A percentile compares a stretch with the other conserved stretches of the same genome.
Evolutionary conservation across 2,797 vertebrate species (phyloP).

Genomic region (Podargus strigoides): DNA sequence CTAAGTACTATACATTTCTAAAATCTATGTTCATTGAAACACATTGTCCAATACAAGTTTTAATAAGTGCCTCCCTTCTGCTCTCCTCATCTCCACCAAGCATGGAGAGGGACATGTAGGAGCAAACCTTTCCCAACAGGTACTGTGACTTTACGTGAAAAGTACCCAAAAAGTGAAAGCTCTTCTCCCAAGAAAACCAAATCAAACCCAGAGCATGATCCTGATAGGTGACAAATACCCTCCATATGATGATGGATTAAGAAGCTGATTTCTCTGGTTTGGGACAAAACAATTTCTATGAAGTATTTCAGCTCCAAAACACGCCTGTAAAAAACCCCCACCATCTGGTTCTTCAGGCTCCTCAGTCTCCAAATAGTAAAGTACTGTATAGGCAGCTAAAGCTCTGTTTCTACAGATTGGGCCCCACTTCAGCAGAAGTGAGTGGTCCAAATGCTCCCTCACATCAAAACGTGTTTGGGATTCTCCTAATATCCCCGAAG

Average conservation of each 20-base stretch:
- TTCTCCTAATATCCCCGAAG: neutral
- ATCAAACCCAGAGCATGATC: neutral
- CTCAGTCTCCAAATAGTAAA: neutral
- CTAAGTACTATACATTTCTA: neutral
- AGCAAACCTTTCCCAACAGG: neutral
- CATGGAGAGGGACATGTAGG: neutral
- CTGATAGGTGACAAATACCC: neutral
- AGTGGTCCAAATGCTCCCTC: neutral
- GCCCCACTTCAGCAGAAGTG: neutral
- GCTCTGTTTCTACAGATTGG: neutral
- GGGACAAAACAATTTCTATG: neutral
- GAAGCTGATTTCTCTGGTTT: neutral
- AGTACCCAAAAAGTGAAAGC: neutral
- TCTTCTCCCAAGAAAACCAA: neutral
- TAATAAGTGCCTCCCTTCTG: neutral
- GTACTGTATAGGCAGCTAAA: neutral
- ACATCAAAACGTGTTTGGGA: neutral
- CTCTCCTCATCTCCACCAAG: neutral
- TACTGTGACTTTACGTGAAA: neutral
- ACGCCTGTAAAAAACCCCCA: neutral
- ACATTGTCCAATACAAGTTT: neutral
- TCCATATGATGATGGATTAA: neutral
- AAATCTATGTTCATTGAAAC: neutral
- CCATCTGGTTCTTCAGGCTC: neutral
- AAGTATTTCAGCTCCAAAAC: neutral